A percentile compares a stretch with the other conserved stretches of the same genome.
Evolutionary conservation across 2,888 invertebrate species (phyloP).

Genomic region (Hydrotaea cyrtoneurina): DNA sequence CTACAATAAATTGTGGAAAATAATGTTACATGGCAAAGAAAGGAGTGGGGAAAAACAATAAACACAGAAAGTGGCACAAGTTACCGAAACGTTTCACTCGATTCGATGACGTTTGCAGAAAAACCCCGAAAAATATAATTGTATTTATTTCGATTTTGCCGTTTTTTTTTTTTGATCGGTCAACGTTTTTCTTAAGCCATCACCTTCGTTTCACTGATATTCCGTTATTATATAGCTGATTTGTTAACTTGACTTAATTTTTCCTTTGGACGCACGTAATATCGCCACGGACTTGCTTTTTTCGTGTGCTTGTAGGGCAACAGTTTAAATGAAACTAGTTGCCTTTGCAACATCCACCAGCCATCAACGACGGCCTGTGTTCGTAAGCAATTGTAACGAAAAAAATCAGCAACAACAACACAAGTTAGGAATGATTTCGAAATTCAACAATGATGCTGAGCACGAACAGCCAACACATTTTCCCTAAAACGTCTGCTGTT

Average conservation of each 20-base stretch:
- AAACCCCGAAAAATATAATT: too few species aligned
- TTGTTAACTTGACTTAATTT: background rate
- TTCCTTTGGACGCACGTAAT: background rate
- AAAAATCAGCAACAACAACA: background rate
- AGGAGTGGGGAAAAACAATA: background rate
- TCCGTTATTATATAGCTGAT: background rate
- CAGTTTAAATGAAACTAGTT: slow-evolving; percentile 72
- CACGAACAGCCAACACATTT: slow-evolving; percentile 43
- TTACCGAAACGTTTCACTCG: background rate
- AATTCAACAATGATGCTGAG: slow-evolving; percentile 64
- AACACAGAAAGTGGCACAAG: background rate
- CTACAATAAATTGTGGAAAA: slow-evolving; percentile 11
- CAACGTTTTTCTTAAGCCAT: slow-evolving; percentile 5
- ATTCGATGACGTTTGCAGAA: too few species aligned
- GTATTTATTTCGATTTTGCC: background rate
- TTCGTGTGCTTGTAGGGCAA: slow-evolving; percentile 69
- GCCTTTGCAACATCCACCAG: slow-evolving; percentile 68
- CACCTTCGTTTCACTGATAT: slow-evolving; percentile 10
- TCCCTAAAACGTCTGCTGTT: slow-evolving; percentile 12
- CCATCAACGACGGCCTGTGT: slow-evolving; percentile 57
- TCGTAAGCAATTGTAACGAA: slow-evolving; percentile 42
- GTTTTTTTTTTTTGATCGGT: background rate
- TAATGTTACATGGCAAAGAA: background rate
- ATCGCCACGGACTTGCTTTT: slow-evolving; percentile 29
- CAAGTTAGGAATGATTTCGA: slow-evolving; percentile 51